These are phyloP conservation scores for Amyelois transitella DNA, from an alignment of 1,140 invertebrate genomes.

Conservation along the genomic window DNA sequence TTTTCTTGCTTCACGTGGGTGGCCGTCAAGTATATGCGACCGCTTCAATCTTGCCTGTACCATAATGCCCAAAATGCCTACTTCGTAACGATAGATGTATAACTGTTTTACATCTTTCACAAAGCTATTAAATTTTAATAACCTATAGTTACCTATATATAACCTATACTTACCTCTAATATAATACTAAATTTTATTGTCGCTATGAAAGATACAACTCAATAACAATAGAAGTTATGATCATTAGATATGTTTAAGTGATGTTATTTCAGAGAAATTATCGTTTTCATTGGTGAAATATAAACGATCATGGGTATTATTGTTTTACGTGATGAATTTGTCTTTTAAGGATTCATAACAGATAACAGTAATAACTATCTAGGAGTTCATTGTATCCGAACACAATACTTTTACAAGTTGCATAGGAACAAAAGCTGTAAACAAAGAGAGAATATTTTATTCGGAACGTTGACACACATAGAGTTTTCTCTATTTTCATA, in stretches of 20 bases:
- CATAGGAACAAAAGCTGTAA: slow-evolving; percentile 40
- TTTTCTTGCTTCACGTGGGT: slow-evolving; percentile 9
- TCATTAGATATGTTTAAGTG: background rate
- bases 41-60: background rate
- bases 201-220: background rate
- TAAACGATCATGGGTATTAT: too few relatives aligned
- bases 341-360: too few relatives aligned
- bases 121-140: too few relatives aligned
- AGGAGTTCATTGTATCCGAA: slow-evolving; percentile 29
- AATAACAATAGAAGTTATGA: background rate
- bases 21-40: background rate
- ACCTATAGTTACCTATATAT: too few relatives aligned
- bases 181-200: background rate
- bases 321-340: too few relatives aligned
- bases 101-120: background rate
- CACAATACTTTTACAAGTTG: slow-evolving; percentile 54
- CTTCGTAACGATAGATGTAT: background rate
- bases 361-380: too few relatives aligned
- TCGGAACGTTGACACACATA: slow-evolving; percentile 57
- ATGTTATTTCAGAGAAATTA: background rate
- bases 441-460: slow-evolving; percentile 66
- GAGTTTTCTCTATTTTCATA: slow-evolving; percentile 60
- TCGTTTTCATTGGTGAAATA: too few relatives aligned
- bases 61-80: background rate
- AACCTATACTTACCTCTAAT: too few relatives aligned